phyloP scores from a whole-genome alignment of 1,140 invertebrate genomes.

The Apocrypta bakeri region DNA sequence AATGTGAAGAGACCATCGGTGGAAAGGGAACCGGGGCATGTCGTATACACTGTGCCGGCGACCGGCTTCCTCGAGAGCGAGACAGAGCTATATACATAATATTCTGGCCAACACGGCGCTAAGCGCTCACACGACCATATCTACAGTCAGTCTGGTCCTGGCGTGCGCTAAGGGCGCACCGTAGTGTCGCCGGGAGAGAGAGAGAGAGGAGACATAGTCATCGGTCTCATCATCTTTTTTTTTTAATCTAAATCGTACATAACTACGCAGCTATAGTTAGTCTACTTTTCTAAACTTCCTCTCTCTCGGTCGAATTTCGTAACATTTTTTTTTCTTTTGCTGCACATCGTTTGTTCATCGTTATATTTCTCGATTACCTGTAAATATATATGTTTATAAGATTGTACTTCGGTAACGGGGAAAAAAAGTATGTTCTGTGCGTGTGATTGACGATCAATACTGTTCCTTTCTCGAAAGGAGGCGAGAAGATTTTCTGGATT shows the following conservation, averaged over 20 bases:
- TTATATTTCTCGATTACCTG: background rate
- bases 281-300: background rate
- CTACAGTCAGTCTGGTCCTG: conserved; percentile 19
- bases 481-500: background rate
- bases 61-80: conserved; percentile 5
- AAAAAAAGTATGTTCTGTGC: background rate
- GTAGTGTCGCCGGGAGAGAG: background rate
- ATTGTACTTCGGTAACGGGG: background rate
- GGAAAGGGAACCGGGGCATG: background rate
- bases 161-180: conserved; percentile 33
- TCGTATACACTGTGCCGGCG: background rate
- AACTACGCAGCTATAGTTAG: background rate
- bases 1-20: too few relatives aligned
- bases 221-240: background rate
- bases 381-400: background rate
- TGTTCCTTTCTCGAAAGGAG: background rate
- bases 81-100: background rate
- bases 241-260: background rate
- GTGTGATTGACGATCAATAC: background rate
- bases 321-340: too few relatives aligned
- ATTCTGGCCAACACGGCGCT: background rate
- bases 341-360: too few relatives aligned
- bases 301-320: background rate
- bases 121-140: background rate
- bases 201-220: background rate